These are phyloP conservation scores for Cepaea nemoralis DNA, from an alignment of 1,140 invertebrate genomes.

Conservation along the genomic window DNA sequence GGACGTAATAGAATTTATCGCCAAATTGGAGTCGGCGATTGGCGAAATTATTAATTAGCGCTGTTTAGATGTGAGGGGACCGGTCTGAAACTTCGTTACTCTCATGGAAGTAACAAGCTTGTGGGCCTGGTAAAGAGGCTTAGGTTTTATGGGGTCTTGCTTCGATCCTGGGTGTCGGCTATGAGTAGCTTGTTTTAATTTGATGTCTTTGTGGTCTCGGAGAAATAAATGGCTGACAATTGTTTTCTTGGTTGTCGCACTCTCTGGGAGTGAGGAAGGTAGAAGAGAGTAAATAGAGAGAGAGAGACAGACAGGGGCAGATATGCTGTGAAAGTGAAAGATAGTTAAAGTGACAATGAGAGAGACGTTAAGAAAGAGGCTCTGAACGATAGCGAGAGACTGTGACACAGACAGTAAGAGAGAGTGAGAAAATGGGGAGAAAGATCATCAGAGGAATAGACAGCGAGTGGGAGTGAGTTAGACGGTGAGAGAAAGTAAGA, in stretches of 20 bases:
- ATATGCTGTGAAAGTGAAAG: too few species aligned
- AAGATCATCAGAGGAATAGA: too few species aligned
- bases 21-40: conserved; percentile 38
- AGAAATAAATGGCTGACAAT: neutral
- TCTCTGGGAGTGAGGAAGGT: too few species aligned
- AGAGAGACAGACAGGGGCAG: too few species aligned
- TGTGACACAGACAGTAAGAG: too few species aligned
- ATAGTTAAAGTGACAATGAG: too few species aligned
- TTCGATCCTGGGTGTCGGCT: neutral
- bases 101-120: neutral
- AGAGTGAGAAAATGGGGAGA: too few species aligned
- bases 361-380: too few species aligned
- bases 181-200: neutral
- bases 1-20: conserved; percentile 38
- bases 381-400: too few species aligned
- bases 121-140: neutral
- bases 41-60: conserved; percentile 43
- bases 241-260: neutral
- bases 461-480: too few species aligned
- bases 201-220: neutral
- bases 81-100: conserved; percentile 25
- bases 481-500: too few species aligned
- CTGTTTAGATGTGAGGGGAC: conserved; percentile 26
- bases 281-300: too few species aligned
- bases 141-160: neutral